Evolutionary conservation across 2,797 vertebrate species (phyloP).

Genomic region (Acanthopagrus latus): DNA sequence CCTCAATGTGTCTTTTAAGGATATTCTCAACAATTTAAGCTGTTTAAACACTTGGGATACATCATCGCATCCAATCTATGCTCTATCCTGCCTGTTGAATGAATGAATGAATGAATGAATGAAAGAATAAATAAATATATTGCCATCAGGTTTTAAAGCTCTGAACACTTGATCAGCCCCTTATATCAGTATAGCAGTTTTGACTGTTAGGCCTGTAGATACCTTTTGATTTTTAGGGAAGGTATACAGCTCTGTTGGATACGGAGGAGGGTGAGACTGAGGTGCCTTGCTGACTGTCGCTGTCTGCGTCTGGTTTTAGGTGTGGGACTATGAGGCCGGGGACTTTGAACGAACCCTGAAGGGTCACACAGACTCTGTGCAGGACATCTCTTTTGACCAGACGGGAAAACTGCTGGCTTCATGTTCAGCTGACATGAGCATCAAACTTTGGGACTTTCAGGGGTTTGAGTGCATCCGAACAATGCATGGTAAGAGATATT

Average conservation of each 20-base stretch:
- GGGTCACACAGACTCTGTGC: slow-evolving; percentile 99
- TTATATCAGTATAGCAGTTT: background rate
- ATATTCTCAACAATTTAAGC: background rate
- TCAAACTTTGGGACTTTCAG: slow-evolving; percentile 99
- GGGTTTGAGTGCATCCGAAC: slow-evolving; percentile 99
- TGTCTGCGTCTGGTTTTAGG: slow-evolving; percentile 80
- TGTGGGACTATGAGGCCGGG: slow-evolving; percentile 99
- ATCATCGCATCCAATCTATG: background rate
- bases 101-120: no score
- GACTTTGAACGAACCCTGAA: slow-evolving; percentile 99
- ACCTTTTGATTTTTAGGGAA: background rate
- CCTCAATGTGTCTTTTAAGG: background rate
- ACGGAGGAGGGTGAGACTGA: background rate
- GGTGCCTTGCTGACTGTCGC: background rate
- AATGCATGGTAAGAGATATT: slow-evolving; percentile 93
- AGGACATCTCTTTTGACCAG: slow-evolving; percentile 99
- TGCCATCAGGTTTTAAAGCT: background rate
- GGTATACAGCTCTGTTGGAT: background rate
- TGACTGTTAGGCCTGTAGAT: background rate
- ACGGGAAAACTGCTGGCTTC: slow-evolving; percentile 97
- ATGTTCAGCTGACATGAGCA: slow-evolving; percentile 99
- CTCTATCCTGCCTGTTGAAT: background rate
- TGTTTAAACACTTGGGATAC: background rate
- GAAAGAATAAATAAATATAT: background rate
- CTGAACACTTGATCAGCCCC: background rate